These are phyloP conservation scores for Scaptomyza hsui DNA, from an alignment of 1,140 invertebrate genomes.

Conservation along the genomic window DNA sequence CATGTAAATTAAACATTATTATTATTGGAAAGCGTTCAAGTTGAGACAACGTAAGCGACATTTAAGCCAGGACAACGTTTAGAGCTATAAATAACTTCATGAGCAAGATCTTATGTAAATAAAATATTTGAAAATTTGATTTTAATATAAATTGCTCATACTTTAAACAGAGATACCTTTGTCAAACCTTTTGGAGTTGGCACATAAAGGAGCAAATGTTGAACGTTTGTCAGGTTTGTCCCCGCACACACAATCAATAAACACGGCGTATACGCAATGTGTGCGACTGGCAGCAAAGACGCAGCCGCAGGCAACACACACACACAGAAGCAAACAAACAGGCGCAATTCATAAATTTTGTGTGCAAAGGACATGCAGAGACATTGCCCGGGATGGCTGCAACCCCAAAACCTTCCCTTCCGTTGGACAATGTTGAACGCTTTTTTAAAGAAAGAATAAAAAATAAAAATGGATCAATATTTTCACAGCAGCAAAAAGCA, in stretches of 20 bases:
- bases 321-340: constrained; percentile 4
- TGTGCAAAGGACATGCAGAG: constrained; percentile 14
- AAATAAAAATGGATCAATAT: constrained; percentile 71
- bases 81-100: too few species aligned
- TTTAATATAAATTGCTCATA: too few species aligned
- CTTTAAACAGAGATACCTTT: neutral
- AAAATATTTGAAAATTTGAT: too few species aligned
- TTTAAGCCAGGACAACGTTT: neutral
- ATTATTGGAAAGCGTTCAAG: constrained; percentile 33
- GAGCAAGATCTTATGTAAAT: too few species aligned
- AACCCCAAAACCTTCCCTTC: neutral
- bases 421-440: constrained; percentile 54
- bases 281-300: constrained; percentile 44
- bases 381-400: constrained; percentile 15
- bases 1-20: constrained; percentile 54
- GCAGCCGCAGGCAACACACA: constrained; percentile 42
- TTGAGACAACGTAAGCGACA: constrained; percentile 24
- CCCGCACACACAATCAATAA: constrained; percentile 71
- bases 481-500: constrained; percentile 45
- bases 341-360: constrained; percentile 70
- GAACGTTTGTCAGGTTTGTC: constrained; percentile 6
- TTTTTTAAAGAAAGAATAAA: constrained; percentile 32
- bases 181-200: too few species aligned
- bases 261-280: constrained; percentile 69
- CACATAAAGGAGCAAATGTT: neutral